Conservation (phyloP, 1,140 invertebrate genomes). For the Atopsyche davidsoni region DNA sequence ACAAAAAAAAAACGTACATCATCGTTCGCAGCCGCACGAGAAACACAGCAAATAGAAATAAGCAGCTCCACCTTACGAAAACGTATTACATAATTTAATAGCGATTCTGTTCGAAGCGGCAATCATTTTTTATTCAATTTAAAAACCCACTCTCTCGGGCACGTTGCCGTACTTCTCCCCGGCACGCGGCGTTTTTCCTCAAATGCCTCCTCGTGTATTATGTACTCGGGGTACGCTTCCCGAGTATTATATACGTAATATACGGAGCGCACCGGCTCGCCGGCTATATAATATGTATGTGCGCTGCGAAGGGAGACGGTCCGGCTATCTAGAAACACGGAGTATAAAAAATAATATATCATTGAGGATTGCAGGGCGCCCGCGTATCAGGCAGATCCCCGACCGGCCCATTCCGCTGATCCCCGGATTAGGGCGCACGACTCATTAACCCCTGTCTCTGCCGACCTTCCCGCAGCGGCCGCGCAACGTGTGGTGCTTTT, state of each 20-base stretch:
- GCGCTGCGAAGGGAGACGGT: background rate
- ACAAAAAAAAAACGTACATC: too few relatives aligned
- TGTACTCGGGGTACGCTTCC: background rate
- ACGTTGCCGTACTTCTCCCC: too few relatives aligned
- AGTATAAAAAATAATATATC: constrained; percentile 32
- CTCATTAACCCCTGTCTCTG: constrained; percentile 31
- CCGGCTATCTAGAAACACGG: constrained; percentile 27
- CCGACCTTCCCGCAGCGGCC: constrained; percentile 22
- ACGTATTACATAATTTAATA: too few relatives aligned
- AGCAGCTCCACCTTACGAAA: too few relatives aligned
- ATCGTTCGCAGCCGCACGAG: too few relatives aligned
- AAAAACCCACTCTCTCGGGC: background rate
- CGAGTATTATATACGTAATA: too few relatives aligned
- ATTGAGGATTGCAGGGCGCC: constrained; percentile 29
- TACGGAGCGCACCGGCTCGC: too few relatives aligned
- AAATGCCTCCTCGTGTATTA: constrained; percentile 14
- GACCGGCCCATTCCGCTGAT: constrained; percentile 28
- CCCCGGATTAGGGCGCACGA: constrained; percentile 31
- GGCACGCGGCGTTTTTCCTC: constrained; percentile 14
- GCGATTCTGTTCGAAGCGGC: too few relatives aligned
- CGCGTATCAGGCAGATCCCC: constrained; percentile 27
- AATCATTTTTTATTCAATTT: background rate
- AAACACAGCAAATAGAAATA: too few relatives aligned
- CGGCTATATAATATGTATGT: too few relatives aligned
- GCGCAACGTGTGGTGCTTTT: constrained; percentile 14